phyloP scores from a whole-genome alignment of 2,113 vertebrate genomes.

The Microcebus lehilahytsara region DNA sequence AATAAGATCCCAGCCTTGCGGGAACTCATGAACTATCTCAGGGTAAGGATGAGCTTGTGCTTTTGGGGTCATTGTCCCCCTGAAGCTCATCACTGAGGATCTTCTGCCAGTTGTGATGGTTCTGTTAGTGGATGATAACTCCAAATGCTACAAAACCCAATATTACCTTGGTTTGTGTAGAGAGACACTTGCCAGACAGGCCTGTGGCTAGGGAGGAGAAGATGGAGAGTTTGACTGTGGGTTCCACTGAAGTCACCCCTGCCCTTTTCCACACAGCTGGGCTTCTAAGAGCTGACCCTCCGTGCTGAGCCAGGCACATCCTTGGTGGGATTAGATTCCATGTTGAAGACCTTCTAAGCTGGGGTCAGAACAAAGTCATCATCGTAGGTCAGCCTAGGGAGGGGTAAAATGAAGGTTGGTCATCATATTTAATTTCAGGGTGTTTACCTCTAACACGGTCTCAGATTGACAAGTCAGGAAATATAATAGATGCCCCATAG shows the following conservation, averaged over 20 bases:
- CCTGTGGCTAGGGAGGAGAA: background rate
- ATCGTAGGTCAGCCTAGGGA: too few relatives aligned
- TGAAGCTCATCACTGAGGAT: background rate
- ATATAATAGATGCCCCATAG: background rate
- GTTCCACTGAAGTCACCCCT: background rate
- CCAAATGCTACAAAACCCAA: background rate
- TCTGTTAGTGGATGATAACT: background rate
- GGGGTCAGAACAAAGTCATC: background rate
- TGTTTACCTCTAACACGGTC: background rate
- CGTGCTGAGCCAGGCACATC: background rate
- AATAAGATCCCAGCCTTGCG: conserved; percentile 90
- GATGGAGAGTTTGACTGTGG: background rate
- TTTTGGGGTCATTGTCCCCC: background rate
- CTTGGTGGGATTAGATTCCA: background rate
- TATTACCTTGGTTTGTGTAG: background rate
- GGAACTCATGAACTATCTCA: conserved; percentile 94
- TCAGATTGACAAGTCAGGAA: too few relatives aligned
- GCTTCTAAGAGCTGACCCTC: background rate
- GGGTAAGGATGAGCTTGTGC: conserved; percentile 83
- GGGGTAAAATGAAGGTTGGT: background rate
- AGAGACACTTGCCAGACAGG: background rate
- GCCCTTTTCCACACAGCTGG: background rate
- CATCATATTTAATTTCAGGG: background rate
- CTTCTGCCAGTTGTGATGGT: background rate
- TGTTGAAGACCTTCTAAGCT: background rate